Base-by-base conservation (phyloP, 2,797 vertebrate genomes). In the Poecilia picta region DNA sequence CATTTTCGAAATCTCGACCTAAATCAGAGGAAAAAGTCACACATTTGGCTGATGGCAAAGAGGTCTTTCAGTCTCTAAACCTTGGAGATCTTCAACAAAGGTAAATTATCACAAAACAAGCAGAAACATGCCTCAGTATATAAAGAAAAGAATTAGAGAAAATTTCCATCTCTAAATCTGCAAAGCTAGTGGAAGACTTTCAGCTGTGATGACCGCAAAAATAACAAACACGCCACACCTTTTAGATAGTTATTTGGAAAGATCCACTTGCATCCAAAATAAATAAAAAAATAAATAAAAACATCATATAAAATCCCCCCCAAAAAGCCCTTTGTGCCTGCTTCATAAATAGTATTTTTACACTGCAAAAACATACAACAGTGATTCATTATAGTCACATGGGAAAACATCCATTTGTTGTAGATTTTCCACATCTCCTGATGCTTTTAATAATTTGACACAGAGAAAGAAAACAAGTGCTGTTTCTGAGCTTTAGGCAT, bases 391-490 rank as follows among this genome's bases (percentile, higher is more conserved):
- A 70, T 23, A 2, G 72, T 39, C 45, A 33, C 6, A 31, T 2
- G 64, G 28, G 76, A 74, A 62, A 80, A 73, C 72, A 83, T 12
- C 66, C 33, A 2, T 74, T 79, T 64, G 71, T 76, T 76, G 77
- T 46, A 46, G 75, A 77, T 72, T 53, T 74, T 85, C 83, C 62
- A 66, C 64, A 68, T 81, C 82, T 75, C 72, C 11, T 66, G 83
- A 81, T 62, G 85, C 53, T 74, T 62, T 77, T 41, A 73, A 75
- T 46, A 43, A 68, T 62, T 59, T 16, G 74, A 89, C 84, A 92
- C 83, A 70, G 81, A 70, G 81, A 90, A 89, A 91, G 87, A 92
- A 93, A 94, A 92, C 90, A 92, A 93, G 89, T 84, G 91, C 89
- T 84, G 90, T 89, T 86, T 91, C 89, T 77, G 87, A 81, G 83